These are phyloP conservation scores for Rhogogaster chlorosoma DNA, from an alignment of 2,888 invertebrate genomes.

Conservation along the genomic window DNA sequence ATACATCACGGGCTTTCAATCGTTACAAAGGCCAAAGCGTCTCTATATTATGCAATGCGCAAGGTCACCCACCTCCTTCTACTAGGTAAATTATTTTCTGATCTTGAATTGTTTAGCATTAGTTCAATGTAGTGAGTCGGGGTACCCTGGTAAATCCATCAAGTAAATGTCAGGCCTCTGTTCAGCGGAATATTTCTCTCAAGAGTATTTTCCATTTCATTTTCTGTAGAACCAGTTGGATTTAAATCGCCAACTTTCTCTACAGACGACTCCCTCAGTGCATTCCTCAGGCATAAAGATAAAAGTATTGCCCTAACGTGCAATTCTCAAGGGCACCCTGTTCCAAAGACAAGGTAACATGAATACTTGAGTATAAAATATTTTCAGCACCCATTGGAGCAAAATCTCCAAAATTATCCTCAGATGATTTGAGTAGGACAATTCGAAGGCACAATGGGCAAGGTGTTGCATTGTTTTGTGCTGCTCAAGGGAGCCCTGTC, in stretches of 20 bases:
- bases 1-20: constrained; percentile 49
- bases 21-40: constrained; percentile 55
- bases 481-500: constrained; percentile 84
- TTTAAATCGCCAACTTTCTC: constrained; percentile 85
- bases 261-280: constrained; percentile 82
- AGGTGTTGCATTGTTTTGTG: constrained; percentile 83
- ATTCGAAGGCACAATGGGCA: constrained; percentile 79
- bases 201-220: constrained; percentile 57
- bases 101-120: constrained; percentile 44
- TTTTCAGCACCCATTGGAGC: constrained; percentile 78
- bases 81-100: constrained; percentile 76
- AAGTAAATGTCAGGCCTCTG: not conserved
- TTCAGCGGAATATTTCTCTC: not conserved
- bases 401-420: constrained; percentile 83
- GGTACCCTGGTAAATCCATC: constrained; percentile 36
- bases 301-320: constrained; percentile 72
- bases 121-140: not conserved
- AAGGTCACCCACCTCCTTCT: constrained; percentile 78
- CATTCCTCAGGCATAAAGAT: constrained; percentile 78
- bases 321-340: constrained; percentile 86
- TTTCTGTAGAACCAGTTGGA: constrained; percentile 83
- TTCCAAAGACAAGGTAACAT: constrained; percentile 85
- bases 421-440: constrained; percentile 81
- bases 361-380: constrained; percentile 38
- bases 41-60: constrained; percentile 77